These are phyloP conservation scores for Ophonus ardosiacus DNA, from an alignment of 2,888 invertebrate species.

Conservation along the genomic window DNA sequence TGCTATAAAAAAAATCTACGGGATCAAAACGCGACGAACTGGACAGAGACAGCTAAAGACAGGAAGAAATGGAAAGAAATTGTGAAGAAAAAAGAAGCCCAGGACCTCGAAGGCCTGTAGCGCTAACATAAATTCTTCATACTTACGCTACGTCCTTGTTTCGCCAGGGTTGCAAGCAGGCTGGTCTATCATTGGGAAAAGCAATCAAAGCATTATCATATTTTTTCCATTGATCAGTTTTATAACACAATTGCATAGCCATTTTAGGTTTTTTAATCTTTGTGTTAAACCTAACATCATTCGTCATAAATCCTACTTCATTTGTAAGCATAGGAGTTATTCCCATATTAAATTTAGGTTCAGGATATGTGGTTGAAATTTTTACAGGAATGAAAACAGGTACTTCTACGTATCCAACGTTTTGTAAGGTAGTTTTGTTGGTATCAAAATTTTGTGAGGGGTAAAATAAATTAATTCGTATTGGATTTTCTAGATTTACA, in stretches of 20 bases:
- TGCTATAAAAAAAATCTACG: too few relatives aligned
- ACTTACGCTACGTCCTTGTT: slow-evolving; percentile 62
- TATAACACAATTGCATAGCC: slow-evolving; percentile 67
- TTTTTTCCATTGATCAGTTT: slow-evolving; percentile 65
- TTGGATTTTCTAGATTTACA: slow-evolving; percentile 67
- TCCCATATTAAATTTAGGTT: slow-evolving; percentile 71
- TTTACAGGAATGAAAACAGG: slow-evolving; percentile 64
- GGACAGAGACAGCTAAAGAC: too few relatives aligned
- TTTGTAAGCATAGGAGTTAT: slow-evolving; percentile 71
- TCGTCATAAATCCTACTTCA: slow-evolving; percentile 72
- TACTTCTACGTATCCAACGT: slow-evolving; percentile 66
- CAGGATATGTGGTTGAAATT: slow-evolving; percentile 52
- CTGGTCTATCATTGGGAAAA: slow-evolving; percentile 73
- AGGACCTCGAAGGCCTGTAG: too few relatives aligned
- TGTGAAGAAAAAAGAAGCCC: too few relatives aligned
- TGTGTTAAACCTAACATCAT: slow-evolving; percentile 70
- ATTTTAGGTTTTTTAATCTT: slow-evolving; percentile 68
- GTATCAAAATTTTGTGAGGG: slow-evolving; percentile 63
- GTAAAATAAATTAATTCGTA: slow-evolving; percentile 69
- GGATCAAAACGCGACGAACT: too few relatives aligned
- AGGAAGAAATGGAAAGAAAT: too few relatives aligned
- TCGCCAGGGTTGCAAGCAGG: slow-evolving; percentile 71
- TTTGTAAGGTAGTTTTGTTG: slow-evolving; percentile 53
- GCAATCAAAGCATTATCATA: slow-evolving; percentile 70
- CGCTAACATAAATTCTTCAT: neutral